Base-by-base conservation (phyloP, 2,113 vertebrate species). In the Lepisosteus osseus region DNA sequence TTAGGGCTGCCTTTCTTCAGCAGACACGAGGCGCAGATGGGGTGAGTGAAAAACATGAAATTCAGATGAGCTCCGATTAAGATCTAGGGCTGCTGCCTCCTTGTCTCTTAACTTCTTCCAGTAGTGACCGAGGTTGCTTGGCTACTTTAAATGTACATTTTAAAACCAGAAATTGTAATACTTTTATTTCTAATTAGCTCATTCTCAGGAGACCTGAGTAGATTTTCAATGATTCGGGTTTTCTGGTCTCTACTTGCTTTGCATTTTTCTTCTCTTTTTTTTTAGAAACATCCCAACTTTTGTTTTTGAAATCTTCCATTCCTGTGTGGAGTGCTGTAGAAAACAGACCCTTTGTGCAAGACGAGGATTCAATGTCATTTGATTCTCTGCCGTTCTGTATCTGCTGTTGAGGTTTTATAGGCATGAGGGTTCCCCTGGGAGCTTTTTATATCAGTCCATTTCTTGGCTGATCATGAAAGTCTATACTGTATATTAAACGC, bases 21-120 rank as follows among this genome's bases (percentile, higher is more conserved):
- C 69, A 76, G 72, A 67, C 79, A 65, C 65, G 79, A 71, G 69
- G 73, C 62, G 56, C 61, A 62, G 63, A 77, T 73, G 70, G 57
- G 67, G 40, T 47, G 70, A 11, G 14, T 56, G 55, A 17, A 8
- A 29, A 12, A 56, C 63, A 42, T 69, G 74, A 41, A 69, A 61
- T 54, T 69, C 65, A 54, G 67, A 63, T 57, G 69, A 59, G 66
- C 42, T 8, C 5, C 8, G 17, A 54, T 73, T 67, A 68, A 54
- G 17, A 12, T 40, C 11, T 7, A 2, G 9, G 3, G 3, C 17
- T 41, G 9, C 42, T 45, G 54, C 5, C 6, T 42, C 40, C 64
- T 47, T 14, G 12, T 55, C 42, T 44, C 2, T 3, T 14, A 47
- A 14, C 67, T 11, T 42, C 15, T 54, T 44, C 54, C 66, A 15